Evolutionary conservation across 2,797 vertebrate genomes (phyloP).

Genomic region (Onychomys arenicola): DNA sequence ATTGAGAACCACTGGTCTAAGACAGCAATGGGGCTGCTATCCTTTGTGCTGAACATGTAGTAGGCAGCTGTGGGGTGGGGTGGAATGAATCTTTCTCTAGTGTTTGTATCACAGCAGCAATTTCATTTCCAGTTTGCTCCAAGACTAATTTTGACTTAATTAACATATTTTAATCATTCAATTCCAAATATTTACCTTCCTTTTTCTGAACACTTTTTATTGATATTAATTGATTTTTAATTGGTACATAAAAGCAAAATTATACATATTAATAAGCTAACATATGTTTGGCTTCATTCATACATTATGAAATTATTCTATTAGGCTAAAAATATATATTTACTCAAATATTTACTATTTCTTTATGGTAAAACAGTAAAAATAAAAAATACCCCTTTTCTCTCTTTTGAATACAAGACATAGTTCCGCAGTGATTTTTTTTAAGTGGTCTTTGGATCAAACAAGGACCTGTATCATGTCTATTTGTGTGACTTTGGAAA

Average conservation of each 20-base stretch:
- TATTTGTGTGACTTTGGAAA: neutral
- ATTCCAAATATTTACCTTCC: slow-evolving; percentile 20
- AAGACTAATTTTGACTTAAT: neutral
- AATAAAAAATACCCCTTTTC: neutral
- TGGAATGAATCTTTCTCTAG: neutral
- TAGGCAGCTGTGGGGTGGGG: neutral
- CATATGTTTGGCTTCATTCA: neutral
- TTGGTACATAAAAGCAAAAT: neutral
- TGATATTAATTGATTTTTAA: slow-evolving; percentile 1
- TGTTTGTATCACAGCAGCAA: neutral
- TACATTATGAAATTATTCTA: neutral
- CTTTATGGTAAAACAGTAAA: neutral
- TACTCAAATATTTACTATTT: neutral
- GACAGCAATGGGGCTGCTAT: neutral
- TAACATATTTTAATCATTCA: neutral
- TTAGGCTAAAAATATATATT: neutral
- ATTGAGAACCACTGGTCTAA: neutral
- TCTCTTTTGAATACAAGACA: neutral
- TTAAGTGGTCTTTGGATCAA: neutral
- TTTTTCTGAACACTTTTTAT: neutral
- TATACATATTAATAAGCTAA: neutral
- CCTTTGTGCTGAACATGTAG: neutral
- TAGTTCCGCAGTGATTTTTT: neutral
- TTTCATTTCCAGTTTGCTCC: neutral
- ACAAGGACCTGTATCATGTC: neutral